phyloP scores from a whole-genome alignment of 2,888 invertebrate species.

The Zaprionus obscuricornis region DNA sequence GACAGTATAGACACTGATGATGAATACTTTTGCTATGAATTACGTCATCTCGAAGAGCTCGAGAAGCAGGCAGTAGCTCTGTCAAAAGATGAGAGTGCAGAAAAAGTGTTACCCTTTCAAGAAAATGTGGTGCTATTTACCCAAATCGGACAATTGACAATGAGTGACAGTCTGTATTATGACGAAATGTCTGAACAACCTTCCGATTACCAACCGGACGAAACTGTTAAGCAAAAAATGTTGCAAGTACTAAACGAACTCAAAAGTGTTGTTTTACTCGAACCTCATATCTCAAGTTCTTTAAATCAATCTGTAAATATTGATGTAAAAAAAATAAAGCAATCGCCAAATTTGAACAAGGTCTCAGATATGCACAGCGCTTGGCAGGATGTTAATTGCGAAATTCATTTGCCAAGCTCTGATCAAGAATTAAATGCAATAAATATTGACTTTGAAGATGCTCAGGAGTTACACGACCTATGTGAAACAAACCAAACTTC shows the following conservation, averaged over 20 bases:
- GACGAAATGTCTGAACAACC: not conserved
- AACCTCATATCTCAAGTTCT: conserved; percentile 45
- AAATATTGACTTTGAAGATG: conserved; percentile 3
- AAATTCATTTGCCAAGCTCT: conserved; percentile 26
- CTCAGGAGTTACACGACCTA: conserved; percentile 1
- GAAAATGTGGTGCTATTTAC: conserved; percentile 64
- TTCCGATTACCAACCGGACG: conserved; percentile 84
- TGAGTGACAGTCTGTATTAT: conserved; percentile 79
- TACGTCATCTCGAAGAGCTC: conserved; percentile 93
- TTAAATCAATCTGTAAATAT: not conserved
- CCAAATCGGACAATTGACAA: conserved; percentile 85
- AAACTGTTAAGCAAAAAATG: conserved; percentile 91
- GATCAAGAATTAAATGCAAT: conserved; percentile 21
- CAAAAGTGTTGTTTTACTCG: conserved; percentile 86
- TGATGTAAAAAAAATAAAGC: not conserved
- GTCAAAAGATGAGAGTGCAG: not conserved
- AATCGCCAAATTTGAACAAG: conserved; percentile 63
- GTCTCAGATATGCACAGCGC: conserved; percentile 81
- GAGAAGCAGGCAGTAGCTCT: conserved; percentile 86
- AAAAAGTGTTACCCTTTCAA: not conserved
- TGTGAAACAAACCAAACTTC: not conserved
- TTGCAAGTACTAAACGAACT: conserved; percentile 90
- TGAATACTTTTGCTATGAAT: conserved; percentile 96
- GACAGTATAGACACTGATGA: conserved; percentile 97
- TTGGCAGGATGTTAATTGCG: conserved; percentile 80